Percentiles rank a stretch among this genome's conserved stretches.
Conservation (phyloP, 1,140 invertebrate genomes). For the Wasmannia auropunctata region DNA sequence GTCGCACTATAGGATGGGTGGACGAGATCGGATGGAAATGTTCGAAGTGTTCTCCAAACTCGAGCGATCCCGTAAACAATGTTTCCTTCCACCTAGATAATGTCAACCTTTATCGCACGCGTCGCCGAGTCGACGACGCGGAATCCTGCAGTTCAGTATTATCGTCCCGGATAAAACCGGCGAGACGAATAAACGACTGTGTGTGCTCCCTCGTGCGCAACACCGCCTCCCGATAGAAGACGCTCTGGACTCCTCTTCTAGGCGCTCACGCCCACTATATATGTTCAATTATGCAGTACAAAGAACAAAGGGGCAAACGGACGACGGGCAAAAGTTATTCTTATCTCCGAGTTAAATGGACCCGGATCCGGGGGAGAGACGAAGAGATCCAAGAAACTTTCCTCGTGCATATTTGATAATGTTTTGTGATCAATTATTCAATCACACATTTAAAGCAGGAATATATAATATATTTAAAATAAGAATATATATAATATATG, state of each 20-base stretch:
- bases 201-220: not conserved
- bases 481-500: no score
- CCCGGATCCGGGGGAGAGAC: not conserved
- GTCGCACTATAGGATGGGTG: not conserved
- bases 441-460: not conserved
- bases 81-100: constrained; percentile 55
- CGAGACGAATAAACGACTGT: not conserved
- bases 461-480: not conserved
- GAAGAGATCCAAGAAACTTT: not conserved
- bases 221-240: constrained; percentile 1
- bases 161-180: constrained; percentile 19
- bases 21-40: not conserved
- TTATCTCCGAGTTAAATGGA: not conserved
- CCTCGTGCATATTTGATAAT: not conserved
- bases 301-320: not conserved
- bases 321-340: constrained; percentile 21
- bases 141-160: constrained; percentile 66
- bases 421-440: not conserved
- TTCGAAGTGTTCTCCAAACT: constrained; percentile 68
- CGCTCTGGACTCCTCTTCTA: not conserved
- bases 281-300: not conserved
- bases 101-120: constrained; percentile 70
- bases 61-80: constrained; percentile 69
- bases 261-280: not conserved
- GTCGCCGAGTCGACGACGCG: constrained; percentile 56